Base-by-base conservation (phyloP, 2,888 invertebrate genomes). In the Hirtodrosophila duncani region DNA sequence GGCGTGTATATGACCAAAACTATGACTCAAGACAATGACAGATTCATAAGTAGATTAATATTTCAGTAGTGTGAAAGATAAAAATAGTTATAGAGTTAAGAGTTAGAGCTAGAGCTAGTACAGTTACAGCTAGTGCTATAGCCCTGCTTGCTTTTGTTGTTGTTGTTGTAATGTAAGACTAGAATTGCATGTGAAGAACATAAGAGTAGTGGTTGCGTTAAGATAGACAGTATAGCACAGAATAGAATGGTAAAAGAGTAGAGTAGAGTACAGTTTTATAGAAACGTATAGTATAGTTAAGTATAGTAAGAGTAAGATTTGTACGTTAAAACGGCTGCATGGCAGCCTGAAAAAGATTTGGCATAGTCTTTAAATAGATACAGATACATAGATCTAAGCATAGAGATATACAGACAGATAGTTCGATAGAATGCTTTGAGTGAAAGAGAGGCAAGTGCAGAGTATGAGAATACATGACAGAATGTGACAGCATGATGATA, bases 1-100 rank as follows among this genome's bases (percentile, higher is more conserved):
- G 85, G 85, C 84, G 74, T 71, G 67, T 67, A 50, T 57, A 70
- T 72, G 66, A 78, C 77, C 84, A 84, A 83, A 84, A 85, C 84
- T 83, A 74, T 80, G 74, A 78, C 81, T 79, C 68, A 36, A 21
- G 17, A 41, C 55, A 49, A 55, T 23, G 17, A 37, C n/a, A 63
- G 48, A 23, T 46, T 11, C 50, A 46, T 48, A 62, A 41, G 52
- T 29, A 31, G 23, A 63, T 37, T 18, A 41, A 29, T 41, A 20
- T 27, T 16, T 50, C 16, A 9, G 1, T 11, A 27, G 39, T n/a
- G 18, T 29, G 31, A 49, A 14, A 53, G 38, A 59, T 18, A 39
- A 41, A 31, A 13, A 26, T 13, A 53, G 30, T 34, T 18, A 55
- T 26, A 53, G 17, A 27, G n/a, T 11, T 44, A 14, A 58, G 24